Evolutionary conservation across 1,140 invertebrate species (phyloP).

Genomic region (Lysiphlebus fabarum): DNA sequence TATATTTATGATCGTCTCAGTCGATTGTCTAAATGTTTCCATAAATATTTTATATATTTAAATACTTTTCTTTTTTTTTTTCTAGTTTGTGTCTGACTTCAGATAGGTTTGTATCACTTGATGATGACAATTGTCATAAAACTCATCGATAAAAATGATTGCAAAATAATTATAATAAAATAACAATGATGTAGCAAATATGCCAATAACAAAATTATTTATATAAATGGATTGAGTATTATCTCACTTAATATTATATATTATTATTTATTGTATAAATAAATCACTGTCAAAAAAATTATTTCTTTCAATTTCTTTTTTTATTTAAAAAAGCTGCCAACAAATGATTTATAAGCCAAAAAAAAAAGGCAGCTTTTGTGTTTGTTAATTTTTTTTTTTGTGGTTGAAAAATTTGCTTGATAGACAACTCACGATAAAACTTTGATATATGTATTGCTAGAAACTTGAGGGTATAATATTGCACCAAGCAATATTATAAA

Average conservation of each 20-base stretch:
- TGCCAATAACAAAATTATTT: slow-evolving; percentile 33
- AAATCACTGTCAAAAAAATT: no score
- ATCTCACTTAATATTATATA: neutral
- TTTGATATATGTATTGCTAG: slow-evolving; percentile 36
- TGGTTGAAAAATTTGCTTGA: neutral
- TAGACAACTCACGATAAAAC: slow-evolving; percentile 28
- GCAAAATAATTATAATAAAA: no score
- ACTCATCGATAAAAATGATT: no score
- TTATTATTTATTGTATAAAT: neutral
- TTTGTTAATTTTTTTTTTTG: neutral
- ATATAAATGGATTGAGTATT: slow-evolving; percentile 41
- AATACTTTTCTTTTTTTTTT: no score
- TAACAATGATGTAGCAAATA: slow-evolving; percentile 14
- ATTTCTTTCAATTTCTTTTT: no score
- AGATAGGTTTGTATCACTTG: no score
- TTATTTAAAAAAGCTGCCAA: no score
- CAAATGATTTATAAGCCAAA: no score
- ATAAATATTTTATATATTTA: no score
- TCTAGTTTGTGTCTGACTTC: no score
- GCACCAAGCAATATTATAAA: slow-evolving; percentile 1
- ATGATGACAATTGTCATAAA: no score
- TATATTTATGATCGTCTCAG: neutral
- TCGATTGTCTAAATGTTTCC: slow-evolving; percentile 1
- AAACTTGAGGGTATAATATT: slow-evolving; percentile 26
- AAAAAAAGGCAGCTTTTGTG: no score